Percentiles rank a stretch among this genome's conserved stretches.
phyloP scores from a whole-genome alignment of 2,797 vertebrate species.

The Sebastes minor region DNA sequence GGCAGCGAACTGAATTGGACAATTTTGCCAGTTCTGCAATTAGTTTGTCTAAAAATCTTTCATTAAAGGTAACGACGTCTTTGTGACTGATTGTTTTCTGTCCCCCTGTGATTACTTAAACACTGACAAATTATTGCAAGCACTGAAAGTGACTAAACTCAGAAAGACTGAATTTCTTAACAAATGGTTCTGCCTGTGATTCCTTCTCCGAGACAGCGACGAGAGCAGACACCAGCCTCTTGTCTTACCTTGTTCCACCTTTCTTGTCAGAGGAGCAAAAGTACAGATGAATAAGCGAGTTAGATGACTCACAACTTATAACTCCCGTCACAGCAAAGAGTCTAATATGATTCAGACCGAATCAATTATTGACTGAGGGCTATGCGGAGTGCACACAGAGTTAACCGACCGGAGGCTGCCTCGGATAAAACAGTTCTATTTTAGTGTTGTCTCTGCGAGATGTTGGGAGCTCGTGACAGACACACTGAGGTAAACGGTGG shows the following conservation, averaged over 20 bases:
- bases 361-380: conserved; percentile 73
- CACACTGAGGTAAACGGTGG: conserved; percentile 20
- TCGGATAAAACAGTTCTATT: conserved; percentile 45
- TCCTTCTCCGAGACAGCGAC: conserved; percentile 6
- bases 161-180: neutral
- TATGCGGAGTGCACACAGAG: conserved; percentile 48
- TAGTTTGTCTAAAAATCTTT: conserved; percentile 14
- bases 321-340: conserved; percentile 32
- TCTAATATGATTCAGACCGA: conserved; percentile 26
- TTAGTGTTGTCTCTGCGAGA: conserved; percentile 28
- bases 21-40: neutral
- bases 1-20: neutral
- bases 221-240: conserved; percentile 7
- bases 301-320: conserved; percentile 19
- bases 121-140: neutral
- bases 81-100: conserved; percentile 9
- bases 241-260: conserved; percentile 18
- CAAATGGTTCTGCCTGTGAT: neutral
- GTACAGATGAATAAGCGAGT: conserved; percentile 6
- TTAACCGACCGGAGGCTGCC: conserved; percentile 47
- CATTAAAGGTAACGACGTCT: neutral
- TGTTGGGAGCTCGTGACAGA: conserved; percentile 40
- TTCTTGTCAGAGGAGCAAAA: conserved; percentile 23
- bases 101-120: neutral
- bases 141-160: neutral